Conservation (phyloP, 1,140 invertebrate species). For the Lethrus apterus region DNA sequence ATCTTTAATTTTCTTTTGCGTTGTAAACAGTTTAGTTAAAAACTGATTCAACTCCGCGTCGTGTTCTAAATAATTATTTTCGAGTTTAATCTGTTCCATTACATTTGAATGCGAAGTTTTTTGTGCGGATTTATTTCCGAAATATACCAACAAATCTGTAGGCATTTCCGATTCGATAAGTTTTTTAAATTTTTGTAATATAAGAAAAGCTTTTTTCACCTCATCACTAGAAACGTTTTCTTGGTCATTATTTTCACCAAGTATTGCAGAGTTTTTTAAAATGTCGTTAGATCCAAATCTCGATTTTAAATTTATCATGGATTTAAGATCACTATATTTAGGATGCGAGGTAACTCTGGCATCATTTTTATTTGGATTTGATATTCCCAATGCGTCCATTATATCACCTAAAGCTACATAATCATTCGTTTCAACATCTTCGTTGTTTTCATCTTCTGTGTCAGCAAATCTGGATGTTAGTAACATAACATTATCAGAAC, state of each 20-base stretch:
- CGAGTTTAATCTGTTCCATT: too few species aligned
- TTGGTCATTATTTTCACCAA: conserved; percentile 2
- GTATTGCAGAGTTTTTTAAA: not conserved
- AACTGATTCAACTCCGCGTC: too few species aligned
- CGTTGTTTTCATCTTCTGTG: conserved; percentile 5
- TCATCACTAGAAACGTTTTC: conserved; percentile 2
- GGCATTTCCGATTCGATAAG: not conserved
- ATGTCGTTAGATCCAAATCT: conserved; percentile 2
- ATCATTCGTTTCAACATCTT: not conserved
- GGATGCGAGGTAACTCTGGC: conserved; percentile 16
- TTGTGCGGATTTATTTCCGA: not conserved
- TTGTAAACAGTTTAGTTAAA: too few species aligned
- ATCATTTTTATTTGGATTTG: conserved; percentile 18
- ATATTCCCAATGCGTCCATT: conserved; percentile 24
- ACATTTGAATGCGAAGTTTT: too few species aligned
- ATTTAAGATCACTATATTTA: not conserved
- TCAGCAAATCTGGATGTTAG: conserved; percentile 31
- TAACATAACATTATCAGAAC: conserved; percentile 25
- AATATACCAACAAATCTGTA: not conserved
- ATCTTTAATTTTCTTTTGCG: too few species aligned
- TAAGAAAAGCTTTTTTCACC: not conserved
- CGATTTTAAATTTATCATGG: not conserved
- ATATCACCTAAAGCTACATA: conserved; percentile 21
- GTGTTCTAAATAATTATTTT: too few species aligned
- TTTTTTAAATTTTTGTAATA: conserved; percentile 4